Evolutionary conservation across 2,797 vertebrate genomes (phyloP), one percentile per base, ranked within the genome.

Genomic region (Enteromius radiatus): DNA sequence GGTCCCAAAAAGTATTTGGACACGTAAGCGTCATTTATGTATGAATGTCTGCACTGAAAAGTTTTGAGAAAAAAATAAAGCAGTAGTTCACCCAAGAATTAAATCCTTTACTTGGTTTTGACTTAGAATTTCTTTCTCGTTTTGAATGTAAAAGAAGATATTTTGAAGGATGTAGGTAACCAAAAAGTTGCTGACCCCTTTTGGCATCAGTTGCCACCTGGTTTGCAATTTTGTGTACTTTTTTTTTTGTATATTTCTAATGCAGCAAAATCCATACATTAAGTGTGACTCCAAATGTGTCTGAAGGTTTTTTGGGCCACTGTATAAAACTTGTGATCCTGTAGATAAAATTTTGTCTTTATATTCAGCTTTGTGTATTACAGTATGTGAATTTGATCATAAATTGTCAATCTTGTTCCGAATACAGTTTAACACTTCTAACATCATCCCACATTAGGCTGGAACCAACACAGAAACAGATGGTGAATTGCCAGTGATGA

Each of bases 401-500:
- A 80, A 21, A 70, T 74, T n/a, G 38, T 73, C 4, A 64, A 1
- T 33, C 17, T 38, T 12, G 7, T 26, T 41, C 38, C 36, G 2
- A 21, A 12, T 31, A 41, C 21, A 74, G 5, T 2, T 59, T 81
- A 45, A 77, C 33, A 33, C 2, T 80, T 23, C 1, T 33, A n/a
- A 68, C n/a, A 77, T 80, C 0, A 43, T 67, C 52, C 3, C 54
- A 76, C 49, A 15, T 86, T 92, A 99, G 98, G 95, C 95, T 92
- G 96, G 95, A 92, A 96, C 95, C 67, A 93, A 94, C 56, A 95
- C 94, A 86, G 96, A 97, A 87, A 94, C 94, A 80, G 97, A 97
- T 84, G 93, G 92, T 85, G 93, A 95, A 90, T 95, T 97, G 89
- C 92, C 94, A 90, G 28, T 78, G 36, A 94, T 95, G 94, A 95